phyloP scores from a whole-genome alignment of 2,113 vertebrate genomes.

The Amblyopsis rosae region DNA sequence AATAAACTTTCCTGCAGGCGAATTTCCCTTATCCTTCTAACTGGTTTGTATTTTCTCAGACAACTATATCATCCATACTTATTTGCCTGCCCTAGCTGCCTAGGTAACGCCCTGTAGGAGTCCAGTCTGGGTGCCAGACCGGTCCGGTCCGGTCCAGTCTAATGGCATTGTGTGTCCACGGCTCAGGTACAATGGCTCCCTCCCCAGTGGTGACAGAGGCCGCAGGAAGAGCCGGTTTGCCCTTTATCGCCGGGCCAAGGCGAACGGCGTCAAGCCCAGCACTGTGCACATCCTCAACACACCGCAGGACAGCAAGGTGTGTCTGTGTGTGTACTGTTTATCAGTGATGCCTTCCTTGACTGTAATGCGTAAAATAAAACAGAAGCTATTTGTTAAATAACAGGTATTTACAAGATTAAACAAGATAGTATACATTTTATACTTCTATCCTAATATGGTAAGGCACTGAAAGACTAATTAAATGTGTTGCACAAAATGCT shows the following conservation, averaged over 20 bases:
- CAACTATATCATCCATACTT: no score
- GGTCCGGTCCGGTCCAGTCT: background rate
- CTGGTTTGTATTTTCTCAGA: no score
- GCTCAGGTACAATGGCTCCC: conserved; percentile 95
- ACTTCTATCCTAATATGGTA: background rate
- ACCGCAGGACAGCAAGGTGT: conserved; percentile 93
- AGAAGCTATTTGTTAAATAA: background rate
- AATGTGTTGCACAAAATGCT: conserved; percentile 22
- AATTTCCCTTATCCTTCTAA: no score
- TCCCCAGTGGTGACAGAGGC: conserved; percentile 92
- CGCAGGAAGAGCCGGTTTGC: conserved; percentile 97
- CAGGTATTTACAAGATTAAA: background rate
- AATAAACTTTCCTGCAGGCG: no score
- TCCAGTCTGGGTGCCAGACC: conserved; percentile 1
- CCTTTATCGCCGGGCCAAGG: conserved; percentile 87
- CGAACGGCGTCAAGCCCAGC: conserved; percentile 96
- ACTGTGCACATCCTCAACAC: conserved; percentile 94
- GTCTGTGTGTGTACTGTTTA: background rate
- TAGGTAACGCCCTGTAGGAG: no score
- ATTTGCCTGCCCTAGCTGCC: no score
- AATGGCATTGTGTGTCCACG: conserved; percentile 8
- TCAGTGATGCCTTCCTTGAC: background rate
- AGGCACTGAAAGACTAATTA: background rate
- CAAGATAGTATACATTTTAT: background rate
- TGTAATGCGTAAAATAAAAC: background rate